Evolutionary conservation across 2,888 invertebrate species (phyloP).

Genomic region (Andricus quercusramuli): DNA sequence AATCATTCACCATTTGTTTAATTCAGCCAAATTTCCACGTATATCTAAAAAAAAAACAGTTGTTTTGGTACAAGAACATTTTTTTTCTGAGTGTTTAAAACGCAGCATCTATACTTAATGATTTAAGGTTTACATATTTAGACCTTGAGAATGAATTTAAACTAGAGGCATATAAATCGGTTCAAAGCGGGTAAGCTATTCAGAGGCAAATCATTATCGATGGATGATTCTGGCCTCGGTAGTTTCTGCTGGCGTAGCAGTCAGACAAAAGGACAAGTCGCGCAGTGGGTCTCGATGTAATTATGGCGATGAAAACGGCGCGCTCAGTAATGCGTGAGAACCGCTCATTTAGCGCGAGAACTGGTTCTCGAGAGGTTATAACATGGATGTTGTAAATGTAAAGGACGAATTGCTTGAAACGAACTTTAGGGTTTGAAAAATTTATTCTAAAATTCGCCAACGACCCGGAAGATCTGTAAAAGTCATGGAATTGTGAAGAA

Average conservation of each 20-base stretch:
- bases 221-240: background rate
- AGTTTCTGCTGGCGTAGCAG: background rate
- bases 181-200: background rate
- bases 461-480: no score
- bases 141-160: background rate
- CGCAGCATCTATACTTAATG: no score
- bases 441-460: background rate
- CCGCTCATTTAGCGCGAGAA: slow-evolving; percentile 1
- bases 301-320: slow-evolving; percentile 12
- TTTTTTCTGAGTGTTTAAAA: no score
- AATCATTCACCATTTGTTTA: no score
- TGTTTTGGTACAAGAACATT: no score
- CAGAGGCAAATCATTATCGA: background rate
- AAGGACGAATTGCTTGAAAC: slow-evolving; percentile 28
- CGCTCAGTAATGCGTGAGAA: slow-evolving; percentile 37
- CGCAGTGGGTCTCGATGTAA: slow-evolving; percentile 1
- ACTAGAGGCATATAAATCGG: background rate
- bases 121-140: no score
- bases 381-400: slow-evolving; percentile 16
- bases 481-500: no score
- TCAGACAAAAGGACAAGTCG: background rate
- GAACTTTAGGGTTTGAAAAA: background rate
- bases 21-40: no score
- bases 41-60: no score
- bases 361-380: slow-evolving; percentile 31